Percentiles rank a stretch among this genome's conserved stretches.
Conservation (phyloP, 2,797 vertebrate species). For the Cirrhinus molitorella region DNA sequence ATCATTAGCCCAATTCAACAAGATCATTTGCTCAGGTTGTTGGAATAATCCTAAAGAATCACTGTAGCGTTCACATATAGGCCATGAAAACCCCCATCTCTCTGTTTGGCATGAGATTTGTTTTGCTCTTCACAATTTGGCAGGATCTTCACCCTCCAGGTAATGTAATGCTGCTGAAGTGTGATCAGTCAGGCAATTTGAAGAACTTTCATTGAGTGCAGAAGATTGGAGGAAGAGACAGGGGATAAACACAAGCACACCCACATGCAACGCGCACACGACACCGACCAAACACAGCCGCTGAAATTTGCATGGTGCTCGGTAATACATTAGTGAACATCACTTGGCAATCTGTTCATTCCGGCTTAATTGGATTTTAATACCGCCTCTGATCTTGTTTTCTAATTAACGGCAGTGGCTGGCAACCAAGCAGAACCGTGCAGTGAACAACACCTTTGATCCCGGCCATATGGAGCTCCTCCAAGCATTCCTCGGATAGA, state of each 20-base stretch:
- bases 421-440: constrained; percentile 86
- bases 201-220: constrained; percentile 58
- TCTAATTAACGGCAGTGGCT: constrained; percentile 87
- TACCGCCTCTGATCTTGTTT: constrained; percentile 89
- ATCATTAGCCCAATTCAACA: constrained; percentile 61
- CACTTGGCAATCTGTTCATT: constrained; percentile 99
- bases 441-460: constrained; percentile 87
- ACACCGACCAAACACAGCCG: constrained; percentile 77
- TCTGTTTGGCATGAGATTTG: constrained; percentile 48
- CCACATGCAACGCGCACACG: constrained; percentile 44
- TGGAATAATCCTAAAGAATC: constrained; percentile 56
- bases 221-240: constrained; percentile 45
- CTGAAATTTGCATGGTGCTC: constrained; percentile 99
- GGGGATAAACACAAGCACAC: constrained; percentile 58
- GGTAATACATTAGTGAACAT: constrained; percentile 99
- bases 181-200: constrained; percentile 60
- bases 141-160: constrained; percentile 54
- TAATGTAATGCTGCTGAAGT: constrained; percentile 51
- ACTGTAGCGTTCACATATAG: constrained; percentile 29
- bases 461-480: constrained; percentile 86
- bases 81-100: constrained; percentile 52
- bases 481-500: constrained; percentile 81
- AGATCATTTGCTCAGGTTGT: constrained; percentile 54
- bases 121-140: constrained; percentile 52
- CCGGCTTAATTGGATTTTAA: constrained; percentile 88